phyloP scores from a whole-genome alignment of 2,888 invertebrate species.

The Therioaphis trifolii region DNA sequence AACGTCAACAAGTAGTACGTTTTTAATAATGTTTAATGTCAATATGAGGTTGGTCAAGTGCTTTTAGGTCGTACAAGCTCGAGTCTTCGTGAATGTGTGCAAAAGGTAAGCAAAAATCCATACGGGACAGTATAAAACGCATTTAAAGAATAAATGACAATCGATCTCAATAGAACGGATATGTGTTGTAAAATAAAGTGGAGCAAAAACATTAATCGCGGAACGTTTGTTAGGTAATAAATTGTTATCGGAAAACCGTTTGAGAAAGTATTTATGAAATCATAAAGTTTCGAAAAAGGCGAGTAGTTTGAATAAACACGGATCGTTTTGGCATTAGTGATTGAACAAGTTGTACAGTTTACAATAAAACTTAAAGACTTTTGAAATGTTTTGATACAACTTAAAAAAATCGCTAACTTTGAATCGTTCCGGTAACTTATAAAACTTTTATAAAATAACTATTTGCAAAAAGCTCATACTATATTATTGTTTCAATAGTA shows the following conservation, averaged over 20 bases:
- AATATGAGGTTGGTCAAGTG: neutral
- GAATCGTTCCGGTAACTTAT: neutral
- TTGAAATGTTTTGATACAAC: neutral
- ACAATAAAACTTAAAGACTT: conserved; percentile 21
- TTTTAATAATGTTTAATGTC: neutral
- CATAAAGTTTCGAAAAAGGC: neutral
- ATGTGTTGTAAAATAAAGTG: neutral
- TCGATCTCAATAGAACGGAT: neutral
- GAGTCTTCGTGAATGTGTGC: neutral
- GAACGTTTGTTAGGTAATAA: neutral
- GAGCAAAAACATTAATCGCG: neutral
- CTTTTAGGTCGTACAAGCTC: conserved; percentile 8
- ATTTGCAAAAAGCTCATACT: neutral
- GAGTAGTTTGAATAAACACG: neutral
- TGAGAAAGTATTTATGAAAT: neutral
- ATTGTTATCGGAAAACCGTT: neutral
- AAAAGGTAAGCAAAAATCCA: neutral
- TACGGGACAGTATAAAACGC: neutral
- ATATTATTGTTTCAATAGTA: neutral
- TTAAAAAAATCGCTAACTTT: neutral
- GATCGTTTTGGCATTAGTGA: neutral
- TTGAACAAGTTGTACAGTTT: conserved; percentile 7
- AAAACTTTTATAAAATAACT: neutral
- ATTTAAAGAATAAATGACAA: neutral
- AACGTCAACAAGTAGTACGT: neutral